A percentile compares a stretch with the other conserved stretches of the same genome.
Evolutionary conservation across 2,888 invertebrate genomes (phyloP).

Genomic region (Phengaris arion): DNA sequence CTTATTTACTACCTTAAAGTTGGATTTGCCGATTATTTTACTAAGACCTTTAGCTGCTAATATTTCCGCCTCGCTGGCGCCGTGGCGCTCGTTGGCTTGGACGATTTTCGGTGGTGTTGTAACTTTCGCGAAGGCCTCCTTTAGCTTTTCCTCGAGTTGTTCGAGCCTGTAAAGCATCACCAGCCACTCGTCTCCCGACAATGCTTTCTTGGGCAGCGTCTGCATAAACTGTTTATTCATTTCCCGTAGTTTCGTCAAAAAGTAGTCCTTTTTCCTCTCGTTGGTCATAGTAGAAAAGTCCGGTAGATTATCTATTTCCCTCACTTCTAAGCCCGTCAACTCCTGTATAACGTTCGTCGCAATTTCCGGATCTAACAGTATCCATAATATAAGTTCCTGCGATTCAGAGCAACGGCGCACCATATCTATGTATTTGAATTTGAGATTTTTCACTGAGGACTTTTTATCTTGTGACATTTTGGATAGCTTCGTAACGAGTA

Average conservation of each 20-base stretch:
- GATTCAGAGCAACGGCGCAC: slow-evolving; percentile 62
- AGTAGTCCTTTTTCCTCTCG: slow-evolving; percentile 60
- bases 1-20: slow-evolving; percentile 44
- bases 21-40: slow-evolving; percentile 67
- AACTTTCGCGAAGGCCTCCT: slow-evolving; percentile 55
- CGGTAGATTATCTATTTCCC: slow-evolving; percentile 49
- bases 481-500: slow-evolving; percentile 63
- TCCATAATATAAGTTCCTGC: slow-evolving; percentile 58
- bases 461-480: slow-evolving; percentile 62
- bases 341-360: slow-evolving; percentile 64
- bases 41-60: slow-evolving; percentile 69
- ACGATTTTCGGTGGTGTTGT: slow-evolving; percentile 44
- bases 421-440: slow-evolving; percentile 66
- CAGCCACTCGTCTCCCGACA: slow-evolving; percentile 68
- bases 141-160: slow-evolving; percentile 58
- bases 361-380: slow-evolving; percentile 58
- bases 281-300: slow-evolving; percentile 52
- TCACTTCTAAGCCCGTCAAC: slow-evolving; percentile 56
- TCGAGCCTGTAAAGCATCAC: slow-evolving; percentile 65
- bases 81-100: slow-evolving; percentile 39
- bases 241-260: slow-evolving; percentile 55
- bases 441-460: slow-evolving; percentile 56
- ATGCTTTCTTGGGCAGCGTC: slow-evolving; percentile 58
- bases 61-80: slow-evolving; percentile 66
- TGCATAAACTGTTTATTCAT: slow-evolving; percentile 65